Base-by-base conservation (phyloP, 1,140 invertebrate species). In the Drosophila rhopaloa region DNA sequence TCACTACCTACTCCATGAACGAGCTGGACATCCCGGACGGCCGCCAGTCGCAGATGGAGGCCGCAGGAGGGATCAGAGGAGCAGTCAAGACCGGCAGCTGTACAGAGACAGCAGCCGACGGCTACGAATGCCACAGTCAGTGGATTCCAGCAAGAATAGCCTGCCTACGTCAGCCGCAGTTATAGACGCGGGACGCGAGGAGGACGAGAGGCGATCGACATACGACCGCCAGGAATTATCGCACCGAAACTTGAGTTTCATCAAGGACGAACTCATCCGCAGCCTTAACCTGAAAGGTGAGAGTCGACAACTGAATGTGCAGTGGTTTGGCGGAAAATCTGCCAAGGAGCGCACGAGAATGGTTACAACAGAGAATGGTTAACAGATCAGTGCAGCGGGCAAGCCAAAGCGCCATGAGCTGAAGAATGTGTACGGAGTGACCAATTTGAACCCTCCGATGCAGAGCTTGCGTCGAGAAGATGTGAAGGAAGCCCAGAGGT, bases 271-370 rank as follows among this genome's bases (percentile, higher is more conserved):
- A 4, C 43, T 44, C 43, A 19, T 19, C 14, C 43, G 14, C 6
- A 44, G 14, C 43, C 43, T 44, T 6, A 14, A 16, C 41, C 41
- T 43, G 16, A 44, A 19, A 16, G 43, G 43, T 13, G 14, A 16
- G 46, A 29, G 10, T 46, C 16, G 61, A n/a, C 19, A 47, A 6
- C 19, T 57, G 1, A 65, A 65, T n/a, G 40, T 63, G 1, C 41
- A 46, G 13, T 56, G 41, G 41, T 62, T 54, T 14, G 59, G 48
- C 9, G 48, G 48, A 5, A 54, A 35, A 10, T 29, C 51, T 10
- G 43, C 19, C 43, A 47, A 19, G 14, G 32, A 35, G 51, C 6
- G 29, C n/a, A 41, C 40, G n/a, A 6, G 6, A 7, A 5, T 41
- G 40, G 40, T 41, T 13, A 41, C 5, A n/a, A 5, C 14, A 5